Evolutionary conservation across 2,888 invertebrate species (phyloP), one percentile per base, ranked within the genome.

Genomic region (Spatulosminthurus flaviceps): DNA sequence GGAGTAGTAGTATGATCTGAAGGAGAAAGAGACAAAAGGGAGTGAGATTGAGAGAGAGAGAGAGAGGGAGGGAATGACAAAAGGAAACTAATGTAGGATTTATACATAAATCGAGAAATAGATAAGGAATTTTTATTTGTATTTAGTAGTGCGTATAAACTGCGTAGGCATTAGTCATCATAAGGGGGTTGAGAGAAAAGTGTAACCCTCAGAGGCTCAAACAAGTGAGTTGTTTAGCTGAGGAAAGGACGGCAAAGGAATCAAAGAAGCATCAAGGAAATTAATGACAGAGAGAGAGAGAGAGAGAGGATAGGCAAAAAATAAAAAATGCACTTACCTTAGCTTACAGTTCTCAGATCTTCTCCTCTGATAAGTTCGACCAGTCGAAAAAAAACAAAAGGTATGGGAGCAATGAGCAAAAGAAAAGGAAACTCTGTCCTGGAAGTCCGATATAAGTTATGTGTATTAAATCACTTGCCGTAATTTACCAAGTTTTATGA

Each of bases 301-400:
- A n/a, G n/a, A n/a, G n/a, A n/a, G 76, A 67, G 76, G 66, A 76
- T 76, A 34, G 51, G 76, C 76, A 76, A 76, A 76, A 76, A 75
- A 76, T 67, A 67, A 76, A 76, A 76, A 76, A 76, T 76, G 76
- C 76, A 76, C 76, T 76, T 76, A 76, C 76, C 76, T 66, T n/a
- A 67, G 64, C 29, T 75, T 75, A 75, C 75, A 75, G 61, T 75
- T 75, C 75, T 75, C 64, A 75, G 75, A 75, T 75, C 75, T 75
- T 75, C 24, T 28, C 22, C 64, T 34, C 28, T 75, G 75, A 75
- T 75, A 75, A 75, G 67, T 67, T 5, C 66, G n/a, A n/a, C 41
- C 34, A 75, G 11, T n/a, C 64, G 21, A 60, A 64, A 75, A 76
- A 76, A 76, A 64, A 21, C 64, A 64, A 11, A 69, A 26, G 41